Evolutionary conservation across 1,140 invertebrate genomes (phyloP), one percentile per base, ranked within the genome.

Genomic region (Drosophila novamexicana): DNA sequence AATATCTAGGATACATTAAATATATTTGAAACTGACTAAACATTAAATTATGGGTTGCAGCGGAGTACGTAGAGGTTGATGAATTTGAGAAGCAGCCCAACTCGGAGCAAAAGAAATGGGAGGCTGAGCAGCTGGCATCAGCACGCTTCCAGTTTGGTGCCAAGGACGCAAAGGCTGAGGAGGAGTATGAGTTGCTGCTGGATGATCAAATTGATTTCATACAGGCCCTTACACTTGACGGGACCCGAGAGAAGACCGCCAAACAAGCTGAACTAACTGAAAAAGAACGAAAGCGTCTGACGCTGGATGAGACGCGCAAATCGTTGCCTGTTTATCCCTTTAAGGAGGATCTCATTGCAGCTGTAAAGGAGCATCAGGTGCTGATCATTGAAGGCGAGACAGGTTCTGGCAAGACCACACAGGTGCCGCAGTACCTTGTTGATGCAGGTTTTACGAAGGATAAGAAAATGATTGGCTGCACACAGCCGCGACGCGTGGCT

Each of bases 151-250:
- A 81, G 81, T 98, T 99, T 94, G 99, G 99, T 12, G 97, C 99
- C 0, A 97, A 97, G 93, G 91, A 93, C 57, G 79, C 81, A 8
- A 96, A 95, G 90, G 93, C 93, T 80, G 93, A 95, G 88, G 95
- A 98, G 91, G 96, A 98, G 69, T 99, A 99, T 93, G 98, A 99
- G 79, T 93, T 98, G 37, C 93, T 99, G 7, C 92, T 99, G 63
- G 98, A 99, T 91, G 98, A 98, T 93, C 97, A 98, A 93, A 98
- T 99, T 86, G 98, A 99, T 84, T 99, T 99, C 93, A 97, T 99
- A 54, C 97, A 99, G 94, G 96, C 97, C 0, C 92, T 99, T 0
- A 96, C 96, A 90, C 95, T 99, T 92, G 96, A 98, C 52, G 98
- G 98, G n/a, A 95, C 95, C 37, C 93, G 95, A 79, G 91, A 95